Evolutionary conservation across 1,140 invertebrate species (phyloP), one percentile per base, ranked within the genome.

Genomic region (Heliconius himera): DNA sequence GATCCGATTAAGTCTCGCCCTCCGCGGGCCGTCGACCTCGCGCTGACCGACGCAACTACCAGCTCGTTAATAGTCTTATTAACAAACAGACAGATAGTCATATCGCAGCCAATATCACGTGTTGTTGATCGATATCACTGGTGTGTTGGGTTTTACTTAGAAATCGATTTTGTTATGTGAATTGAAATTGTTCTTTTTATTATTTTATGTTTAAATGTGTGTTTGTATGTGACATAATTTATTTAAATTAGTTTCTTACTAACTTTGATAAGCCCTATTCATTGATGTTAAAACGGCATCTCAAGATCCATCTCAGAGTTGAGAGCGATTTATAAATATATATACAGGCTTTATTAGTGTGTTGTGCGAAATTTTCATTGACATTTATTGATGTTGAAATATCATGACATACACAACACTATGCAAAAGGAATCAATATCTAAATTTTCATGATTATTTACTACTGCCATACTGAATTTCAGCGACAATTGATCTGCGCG

Each of bases 51-150:
- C 74, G 56, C 41, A 41, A 29, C 38, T 74, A 74, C 56, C 41
- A 70, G 79, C 81, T 82, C 82, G 73, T 77, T 85, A 84, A 87
- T 83, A 80, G 82, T 79, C 81, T 84, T 81, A 85, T 84, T 87
- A 83, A 84, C 83, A 72, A 81, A 81, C 78, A 79, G 76, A 81
- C 76, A 78, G 76, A 81, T 78, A 49, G 56, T 70, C 74, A 76
- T 66, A 60, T 76, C 60, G 74, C 56, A 16, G 13, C 9, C 60
- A 66, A 29, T 29, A 66, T 66, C 60, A 29, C 60, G 13, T 66
- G 26, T 66, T 51, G 26, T 29, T 29, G 26, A 18, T 66, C 4
- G 9, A 66, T 29, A 29, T 60, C 54, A 4, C 41, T 46, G 41
- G 0, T 46, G 56, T 60, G 56, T 22, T 60, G 9, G 56, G 8